Evolutionary conservation across 2,888 invertebrate genomes (phyloP), one percentile per base, ranked within the genome.

Genomic region (Polylopha cassiicola): DNA sequence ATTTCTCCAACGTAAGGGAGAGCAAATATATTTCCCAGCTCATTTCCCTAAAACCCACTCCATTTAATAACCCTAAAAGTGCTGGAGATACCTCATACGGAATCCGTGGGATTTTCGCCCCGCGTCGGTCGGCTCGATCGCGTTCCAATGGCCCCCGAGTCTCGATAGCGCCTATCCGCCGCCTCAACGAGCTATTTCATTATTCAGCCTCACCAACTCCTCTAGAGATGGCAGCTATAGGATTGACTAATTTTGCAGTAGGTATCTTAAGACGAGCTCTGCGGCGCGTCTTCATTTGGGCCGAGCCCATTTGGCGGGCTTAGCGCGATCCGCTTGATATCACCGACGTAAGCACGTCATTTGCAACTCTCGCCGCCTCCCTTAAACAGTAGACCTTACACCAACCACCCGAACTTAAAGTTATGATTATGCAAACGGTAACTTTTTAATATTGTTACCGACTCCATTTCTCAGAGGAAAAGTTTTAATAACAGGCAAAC

Each of bases 41-140:
- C 77, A 77, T 85, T 80, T 80, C 69, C 78, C 69, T 81, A 78
- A 82, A 78, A 77, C 79, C 77, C 77, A 78, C 80, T 82, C 71
- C 72, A 67, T 69, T 80, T 81, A 82, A 85, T 81, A 84, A 79
- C 82, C 73, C 70, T 77, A 68, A 81, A 77, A 66, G 77, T 72
- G 69, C 69, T 68, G 66, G 61, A 67, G 70, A 79, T 82, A 80
- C 81, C 77, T 82, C 74, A 74, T 68, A 73, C 62, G 70, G 74
- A 77, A 78, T 78, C 75, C 75, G 55, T 61, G 55, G 76, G 81
- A 81, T 84, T 82, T 79, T 74, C 73, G 61, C 62, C 54, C 55
- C 56, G 66, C 58, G 65, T 65, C 53, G 61, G 44, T 44, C 51
- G 61, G 46, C 56, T 62, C 59, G 62, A 60, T 64, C 58, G 71